Evolutionary conservation across 2,797 vertebrate species (phyloP).

Genomic region (Cynopterus sphinx): DNA sequence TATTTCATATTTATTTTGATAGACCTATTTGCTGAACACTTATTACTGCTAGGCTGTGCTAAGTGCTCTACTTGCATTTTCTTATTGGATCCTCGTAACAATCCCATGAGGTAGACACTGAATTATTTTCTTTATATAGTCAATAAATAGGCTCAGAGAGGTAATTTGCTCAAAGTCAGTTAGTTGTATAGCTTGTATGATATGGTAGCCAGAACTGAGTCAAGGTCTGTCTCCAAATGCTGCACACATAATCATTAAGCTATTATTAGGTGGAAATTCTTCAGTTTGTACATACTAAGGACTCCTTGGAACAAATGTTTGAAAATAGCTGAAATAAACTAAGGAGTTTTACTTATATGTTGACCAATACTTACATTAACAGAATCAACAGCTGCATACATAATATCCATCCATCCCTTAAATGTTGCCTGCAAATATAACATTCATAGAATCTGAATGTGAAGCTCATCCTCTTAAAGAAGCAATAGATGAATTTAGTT

Average conservation of each 20-base stretch:
- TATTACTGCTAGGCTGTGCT: not conserved
- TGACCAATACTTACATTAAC: slow-evolving; percentile 81
- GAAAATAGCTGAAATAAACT: not conserved
- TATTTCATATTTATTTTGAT: slow-evolving; percentile 18
- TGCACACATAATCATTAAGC: not conserved
- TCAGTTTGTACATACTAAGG: not conserved
- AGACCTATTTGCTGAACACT: not conserved
- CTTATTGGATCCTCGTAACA: not conserved
- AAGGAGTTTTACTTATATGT: not conserved
- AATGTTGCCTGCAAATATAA: slow-evolving; percentile 86
- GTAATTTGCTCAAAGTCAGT: not conserved
- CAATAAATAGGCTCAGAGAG: not conserved
- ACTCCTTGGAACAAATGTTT: not conserved
- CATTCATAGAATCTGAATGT: slow-evolving; percentile 60
- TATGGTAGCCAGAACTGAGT: not conserved
- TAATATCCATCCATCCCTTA: slow-evolving; percentile 88
- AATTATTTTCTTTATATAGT: not conserved
- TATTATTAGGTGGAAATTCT: not conserved
- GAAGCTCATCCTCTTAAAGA: not conserved
- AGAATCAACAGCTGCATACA: slow-evolving; percentile 88
- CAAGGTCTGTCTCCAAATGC: not conserved
- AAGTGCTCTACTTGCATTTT: not conserved
- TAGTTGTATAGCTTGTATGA: not conserved
- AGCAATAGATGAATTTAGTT: not conserved
- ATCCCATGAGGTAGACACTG: not conserved